A percentile compares a stretch with the other conserved stretches of the same genome.
phyloP scores from a whole-genome alignment of 2,888 invertebrate genomes.

The Standfussiana lucernea region DNA sequence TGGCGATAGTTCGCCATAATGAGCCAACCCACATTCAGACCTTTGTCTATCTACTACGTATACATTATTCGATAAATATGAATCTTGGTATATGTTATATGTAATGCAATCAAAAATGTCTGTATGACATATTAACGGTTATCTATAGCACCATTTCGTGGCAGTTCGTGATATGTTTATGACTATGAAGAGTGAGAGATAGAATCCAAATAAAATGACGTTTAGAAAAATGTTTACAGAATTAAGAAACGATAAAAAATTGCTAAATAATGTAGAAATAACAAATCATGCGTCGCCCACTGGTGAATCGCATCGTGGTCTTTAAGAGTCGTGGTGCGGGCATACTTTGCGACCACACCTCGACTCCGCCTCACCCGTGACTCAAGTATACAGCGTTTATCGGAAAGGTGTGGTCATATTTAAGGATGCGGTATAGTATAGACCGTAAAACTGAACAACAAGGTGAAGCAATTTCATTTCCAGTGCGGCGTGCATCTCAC shows the following conservation, averaged over 20 bases:
- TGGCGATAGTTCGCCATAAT: too few relatives aligned
- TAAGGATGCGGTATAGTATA: too few relatives aligned
- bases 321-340: not conserved
- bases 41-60: conserved; percentile 3
- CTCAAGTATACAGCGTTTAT: not conserved
- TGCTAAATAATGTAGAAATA: not conserved
- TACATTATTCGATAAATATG: conserved; percentile 2
- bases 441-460: too few relatives aligned
- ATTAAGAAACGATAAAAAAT: conserved; percentile 13
- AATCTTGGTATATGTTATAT: conserved; percentile 13
- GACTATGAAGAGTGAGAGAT: conserved; percentile 2
- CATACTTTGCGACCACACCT: not conserved
- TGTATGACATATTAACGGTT: conserved; percentile 31
- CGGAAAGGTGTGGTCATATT: too few relatives aligned
- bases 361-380: not conserved
- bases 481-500: too few relatives aligned
- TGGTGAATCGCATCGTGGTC: not conserved
- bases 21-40: too few relatives aligned
- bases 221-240: conserved; percentile 23
- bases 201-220: not conserved
- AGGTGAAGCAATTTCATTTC: too few relatives aligned
- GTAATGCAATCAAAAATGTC: not conserved
- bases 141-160: conserved; percentile 55
- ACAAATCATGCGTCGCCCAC: not conserved
- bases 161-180: conserved; percentile 51